Percentiles rank a stretch among this genome's conserved stretches.
These are phyloP conservation scores for Drosophila subobscura DNA, from an alignment of 1,140 invertebrate genomes.

Conservation along the genomic window DNA sequence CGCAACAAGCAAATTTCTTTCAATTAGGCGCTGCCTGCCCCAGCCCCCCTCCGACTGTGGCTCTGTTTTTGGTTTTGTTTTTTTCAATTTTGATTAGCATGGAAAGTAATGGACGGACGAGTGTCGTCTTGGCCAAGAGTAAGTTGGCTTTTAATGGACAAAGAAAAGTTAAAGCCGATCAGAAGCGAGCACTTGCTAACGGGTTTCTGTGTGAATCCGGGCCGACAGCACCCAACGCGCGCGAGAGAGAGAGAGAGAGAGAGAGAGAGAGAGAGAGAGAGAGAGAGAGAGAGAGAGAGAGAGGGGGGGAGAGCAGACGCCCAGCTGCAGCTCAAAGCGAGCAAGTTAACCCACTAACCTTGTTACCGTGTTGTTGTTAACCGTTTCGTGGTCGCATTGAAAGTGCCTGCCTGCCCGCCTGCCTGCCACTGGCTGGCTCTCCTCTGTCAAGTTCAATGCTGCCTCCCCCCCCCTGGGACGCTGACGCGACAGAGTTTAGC, in stretches of 20 bases:
- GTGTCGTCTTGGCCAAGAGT: conserved; percentile 11
- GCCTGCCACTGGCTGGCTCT: conserved; percentile 25
- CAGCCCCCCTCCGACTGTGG: conserved; percentile 25
- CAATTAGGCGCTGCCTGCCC: conserved; percentile 25
- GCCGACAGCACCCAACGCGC: conserved; percentile 37
- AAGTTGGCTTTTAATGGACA: conserved; percentile 61
- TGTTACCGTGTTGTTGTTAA: conserved; percentile 58
- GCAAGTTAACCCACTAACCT: conserved; percentile 78
- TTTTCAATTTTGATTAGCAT: conserved; percentile 50
- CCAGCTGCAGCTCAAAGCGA: conserved; percentile 1
- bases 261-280: conserved; percentile 19
- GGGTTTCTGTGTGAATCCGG: conserved; percentile 60
- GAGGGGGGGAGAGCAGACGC: conserved; percentile 1
- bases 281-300: neutral
- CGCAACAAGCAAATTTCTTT: conserved; percentile 54
- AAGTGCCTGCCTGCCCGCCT: conserved; percentile 31
- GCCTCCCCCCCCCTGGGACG: conserved; percentile 1
- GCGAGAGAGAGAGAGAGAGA: conserved; percentile 25
- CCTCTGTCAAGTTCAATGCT: conserved; percentile 73
- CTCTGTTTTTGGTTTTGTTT: conserved; percentile 9
- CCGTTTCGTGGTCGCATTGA: conserved; percentile 27
- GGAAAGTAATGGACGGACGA: conserved; percentile 65
- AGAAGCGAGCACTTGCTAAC: conserved; percentile 51
- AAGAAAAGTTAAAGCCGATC: conserved; percentile 44
- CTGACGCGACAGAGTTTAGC: conserved; percentile 21